phyloP scores from a whole-genome alignment of 1,140 invertebrate species.

The Phenacoccus solenopsis region DNA sequence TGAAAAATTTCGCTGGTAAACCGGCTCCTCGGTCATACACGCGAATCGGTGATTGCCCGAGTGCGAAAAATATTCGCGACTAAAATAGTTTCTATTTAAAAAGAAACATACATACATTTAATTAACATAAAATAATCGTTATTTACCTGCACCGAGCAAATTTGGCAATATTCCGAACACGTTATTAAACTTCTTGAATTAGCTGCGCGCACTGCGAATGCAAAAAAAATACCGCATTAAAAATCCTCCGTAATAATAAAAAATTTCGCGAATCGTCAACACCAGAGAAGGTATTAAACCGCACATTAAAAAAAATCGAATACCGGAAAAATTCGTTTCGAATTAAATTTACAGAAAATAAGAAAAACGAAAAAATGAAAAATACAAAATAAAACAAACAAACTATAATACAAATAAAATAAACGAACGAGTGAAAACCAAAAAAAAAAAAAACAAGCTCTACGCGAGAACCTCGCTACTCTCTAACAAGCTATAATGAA shows the following conservation, averaged over 20 bases:
- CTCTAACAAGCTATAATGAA: constrained; percentile 2
- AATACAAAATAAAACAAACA: background rate
- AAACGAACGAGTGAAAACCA: background rate
- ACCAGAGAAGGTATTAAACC: background rate
- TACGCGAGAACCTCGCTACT: background rate
- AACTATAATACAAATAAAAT: background rate
- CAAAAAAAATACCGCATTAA: background rate
- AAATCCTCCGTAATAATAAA: background rate
- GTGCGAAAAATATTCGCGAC: background rate
- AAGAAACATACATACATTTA: too few species aligned
- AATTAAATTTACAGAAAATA: background rate
- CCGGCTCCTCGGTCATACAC: too few species aligned
- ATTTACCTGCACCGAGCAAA: background rate
- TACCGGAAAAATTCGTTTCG: background rate
- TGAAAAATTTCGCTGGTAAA: too few species aligned
- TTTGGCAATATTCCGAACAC: background rate
- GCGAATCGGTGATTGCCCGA: background rate
- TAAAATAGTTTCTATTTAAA: too few species aligned
- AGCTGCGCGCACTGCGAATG: background rate
- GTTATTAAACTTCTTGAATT: background rate
- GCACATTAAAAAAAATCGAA: background rate
- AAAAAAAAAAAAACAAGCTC: background rate
- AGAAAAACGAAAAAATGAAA: background rate
- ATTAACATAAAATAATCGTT: background rate
- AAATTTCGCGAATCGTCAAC: background rate